phyloP scores from a whole-genome alignment of 2,113 vertebrate genomes.

The Chaetodon trifascialis region DNA sequence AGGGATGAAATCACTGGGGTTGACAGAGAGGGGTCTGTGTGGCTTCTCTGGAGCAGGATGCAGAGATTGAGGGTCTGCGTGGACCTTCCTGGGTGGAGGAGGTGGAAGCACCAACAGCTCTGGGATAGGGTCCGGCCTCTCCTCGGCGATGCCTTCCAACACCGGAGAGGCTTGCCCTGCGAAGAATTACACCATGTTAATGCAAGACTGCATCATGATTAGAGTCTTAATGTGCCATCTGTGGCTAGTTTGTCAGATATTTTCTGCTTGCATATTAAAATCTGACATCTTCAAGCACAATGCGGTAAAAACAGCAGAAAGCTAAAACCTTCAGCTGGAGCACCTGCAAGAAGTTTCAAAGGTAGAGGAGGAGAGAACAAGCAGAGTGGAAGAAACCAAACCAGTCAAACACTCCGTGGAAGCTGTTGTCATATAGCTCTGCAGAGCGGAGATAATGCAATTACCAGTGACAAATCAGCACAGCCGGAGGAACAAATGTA shows the following conservation, averaged over 20 bases:
- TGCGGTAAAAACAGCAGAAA: neutral
- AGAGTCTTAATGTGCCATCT: too few relatives aligned
- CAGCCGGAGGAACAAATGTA: neutral
- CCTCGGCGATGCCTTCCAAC: conserved; percentile 49
- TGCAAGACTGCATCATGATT: neutral
- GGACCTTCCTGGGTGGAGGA: conserved; percentile 75
- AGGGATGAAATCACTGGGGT: conserved; percentile 58
- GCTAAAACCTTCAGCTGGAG: neutral
- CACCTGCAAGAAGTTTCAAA: conserved; percentile 13
- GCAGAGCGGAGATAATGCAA: conserved; percentile 31
- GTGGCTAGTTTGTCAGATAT: too few relatives aligned
- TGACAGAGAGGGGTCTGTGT: conserved; percentile 62
- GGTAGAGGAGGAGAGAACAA: neutral
- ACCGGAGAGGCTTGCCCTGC: conserved; percentile 58
- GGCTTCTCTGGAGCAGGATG: conserved; percentile 84
- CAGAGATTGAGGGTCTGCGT: conserved; percentile 70
- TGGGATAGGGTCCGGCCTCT: conserved; percentile 32
- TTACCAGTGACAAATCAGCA: neutral
- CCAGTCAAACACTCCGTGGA: conserved; percentile 29
- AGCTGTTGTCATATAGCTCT: conserved; percentile 28
- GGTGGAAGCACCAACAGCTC: conserved; percentile 60
- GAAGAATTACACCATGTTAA: conserved; percentile 6
- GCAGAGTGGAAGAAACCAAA: conserved; percentile 31
- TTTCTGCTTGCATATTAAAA: too few relatives aligned
- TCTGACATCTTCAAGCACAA: too few relatives aligned